Base-by-base conservation (phyloP, 1,140 invertebrate species). In the Bombyx mandarina region DNA sequence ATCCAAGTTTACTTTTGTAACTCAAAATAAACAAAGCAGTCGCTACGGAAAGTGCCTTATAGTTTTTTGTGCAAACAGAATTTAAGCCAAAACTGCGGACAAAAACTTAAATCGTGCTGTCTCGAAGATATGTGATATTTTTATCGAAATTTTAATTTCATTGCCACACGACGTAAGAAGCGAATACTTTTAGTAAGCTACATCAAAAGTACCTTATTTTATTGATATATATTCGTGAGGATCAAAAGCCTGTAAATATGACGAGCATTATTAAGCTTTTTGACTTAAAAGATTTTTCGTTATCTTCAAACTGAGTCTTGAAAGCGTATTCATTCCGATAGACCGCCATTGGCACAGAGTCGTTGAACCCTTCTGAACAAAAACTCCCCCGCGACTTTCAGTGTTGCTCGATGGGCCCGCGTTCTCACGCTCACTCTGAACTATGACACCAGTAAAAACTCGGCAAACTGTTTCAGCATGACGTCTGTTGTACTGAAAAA, bases 371-470 rank as follows among this genome's bases (percentile, higher is more conserved):
- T 63, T 51, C 69, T 75, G 68, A 77, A 81, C 67, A 83, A 84
- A 86, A 86, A 83, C 72, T 79, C 76, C 83, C 82, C 79, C 73
- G 73, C 66, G 52, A 60, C 67, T 81, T 86, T 84, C 79, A 84
- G 83, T 63, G 60, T 58, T 55, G 54, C 62, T 60, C 59, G 48
- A 60, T 54, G 43, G 65, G 61, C 64, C 57, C 70, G 26, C 26
- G 74, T 86, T 84, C 83, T 84, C 83, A 84, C 83, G 81, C 72
- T 61, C 60, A 46, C 52, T 56, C 54, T 75, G 77, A 84, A 78
- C 79, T 77, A 52, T 77, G 76, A 84, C 78, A 74, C 73, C 58
- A 52, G 68, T 72, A 82, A 86, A 85, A 85, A 81, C 65, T 59
- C 47, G 51, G 61, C 65, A 63, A 66, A 66, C 62, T 65, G 45